Evolutionary conservation across 2,797 vertebrate species (phyloP), one percentile per base, ranked within the genome.

Genomic region (Phrynocephalus vlangalii): DNA sequence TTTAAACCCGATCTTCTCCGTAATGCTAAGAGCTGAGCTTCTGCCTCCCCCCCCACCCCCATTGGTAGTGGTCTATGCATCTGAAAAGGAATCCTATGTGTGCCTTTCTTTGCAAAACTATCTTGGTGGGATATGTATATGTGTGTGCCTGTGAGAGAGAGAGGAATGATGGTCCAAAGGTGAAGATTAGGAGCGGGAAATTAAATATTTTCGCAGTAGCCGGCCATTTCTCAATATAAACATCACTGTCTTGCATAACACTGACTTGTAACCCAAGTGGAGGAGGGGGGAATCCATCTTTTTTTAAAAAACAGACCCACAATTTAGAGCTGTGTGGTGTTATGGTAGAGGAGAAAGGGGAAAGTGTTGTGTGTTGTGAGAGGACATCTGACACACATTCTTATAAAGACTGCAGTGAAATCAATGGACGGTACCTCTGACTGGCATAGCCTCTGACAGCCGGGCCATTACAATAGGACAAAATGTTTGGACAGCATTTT

Each of bases 321-420:
- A 89, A 89, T 88, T 84, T n/a, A 70, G 76, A n/a, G 70, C 67
- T 60, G 82, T 63, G 18, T 33, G 22, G 89, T 89, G 84, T 56
- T 24, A 79, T 82, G 71, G 24, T 24, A 11, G 66, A 13, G 80
- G 26, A 16, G 48, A 50, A 83, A 18, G 78, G 0, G 2, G 24
- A 81, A 26, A 3, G 22, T 38, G 86, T 72, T 85, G 44, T 92
- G 90, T 89, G 88, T 86, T 83, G 77, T 44, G 60, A 72, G 90
- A 89, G 82, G 91, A 83, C 86, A 93, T 76, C 85, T 75, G 88
- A 83, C 20, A 87, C 5, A 89, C 77, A 71, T 90, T 87, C 70
- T 87, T 89, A 38, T 84, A 86, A 86, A 88, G 80, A 72, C 92
- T 96, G 92, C 93, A 94, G 92, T 89, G 94, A 94, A 93, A 94